Evolutionary conservation across 2,113 vertebrate genomes (phyloP).

Genomic region (Talpa occidentalis): DNA sequence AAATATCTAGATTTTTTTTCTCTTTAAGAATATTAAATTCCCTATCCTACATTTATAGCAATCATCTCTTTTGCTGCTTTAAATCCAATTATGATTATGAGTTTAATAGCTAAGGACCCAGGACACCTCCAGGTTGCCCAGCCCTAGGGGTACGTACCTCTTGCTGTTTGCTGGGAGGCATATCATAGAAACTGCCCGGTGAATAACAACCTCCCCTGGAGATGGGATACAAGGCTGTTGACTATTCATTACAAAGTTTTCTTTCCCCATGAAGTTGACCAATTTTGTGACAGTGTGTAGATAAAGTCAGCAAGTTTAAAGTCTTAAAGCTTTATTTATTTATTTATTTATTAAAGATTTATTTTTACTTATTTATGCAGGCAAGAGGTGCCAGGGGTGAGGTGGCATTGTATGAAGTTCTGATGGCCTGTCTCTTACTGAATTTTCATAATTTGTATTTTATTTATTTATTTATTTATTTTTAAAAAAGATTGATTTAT

Average conservation of each 20-base stretch:
- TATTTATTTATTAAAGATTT: too few relatives aligned
- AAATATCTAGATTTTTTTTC: constrained; percentile 34
- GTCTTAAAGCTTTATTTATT: background rate
- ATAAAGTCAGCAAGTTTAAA: background rate
- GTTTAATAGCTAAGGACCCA: background rate
- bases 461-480: too few relatives aligned
- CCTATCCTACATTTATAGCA: background rate
- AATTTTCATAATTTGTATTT: background rate
- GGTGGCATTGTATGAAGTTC: background rate
- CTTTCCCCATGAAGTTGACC: background rate
- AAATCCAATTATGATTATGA: background rate
- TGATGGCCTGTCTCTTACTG: background rate
- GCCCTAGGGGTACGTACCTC: too few relatives aligned
- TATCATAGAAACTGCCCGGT: background rate
- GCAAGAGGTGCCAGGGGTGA: too few relatives aligned
- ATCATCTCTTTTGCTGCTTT: background rate
- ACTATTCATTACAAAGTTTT: background rate
- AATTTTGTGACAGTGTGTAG: background rate
- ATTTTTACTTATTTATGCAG: too few relatives aligned
- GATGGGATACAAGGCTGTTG: background rate
- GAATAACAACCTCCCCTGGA: background rate
- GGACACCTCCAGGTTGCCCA: background rate
- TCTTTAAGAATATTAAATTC: background rate
- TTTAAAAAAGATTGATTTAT: too few relatives aligned
- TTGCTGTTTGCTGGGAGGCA: background rate